These are phyloP conservation scores for Drosophila ficusphila DNA, from an alignment of 1,140 invertebrate genomes.

Conservation along the genomic window DNA sequence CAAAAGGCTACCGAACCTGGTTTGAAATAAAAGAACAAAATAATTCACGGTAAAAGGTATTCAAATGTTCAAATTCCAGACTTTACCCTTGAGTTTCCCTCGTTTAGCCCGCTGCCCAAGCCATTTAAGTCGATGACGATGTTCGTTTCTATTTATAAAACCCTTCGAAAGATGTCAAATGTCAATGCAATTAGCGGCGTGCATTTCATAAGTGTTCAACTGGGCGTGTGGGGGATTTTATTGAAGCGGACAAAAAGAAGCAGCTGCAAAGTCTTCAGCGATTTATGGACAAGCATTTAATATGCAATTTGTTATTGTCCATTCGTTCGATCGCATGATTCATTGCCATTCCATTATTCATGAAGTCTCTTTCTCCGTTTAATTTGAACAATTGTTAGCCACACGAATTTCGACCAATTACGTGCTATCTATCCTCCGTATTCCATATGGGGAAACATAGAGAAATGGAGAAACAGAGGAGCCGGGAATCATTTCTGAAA, in stretches of 20 bases:
- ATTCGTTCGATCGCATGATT: conserved; percentile 42
- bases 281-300: conserved; percentile 51
- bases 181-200: conserved; percentile 65
- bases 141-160: conserved; percentile 26
- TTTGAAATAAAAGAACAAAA: not conserved
- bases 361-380: conserved; percentile 22
- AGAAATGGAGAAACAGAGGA: conserved; percentile 1
- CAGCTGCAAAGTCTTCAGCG: conserved; percentile 5
- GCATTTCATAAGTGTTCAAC: conserved; percentile 11
- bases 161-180: conserved; percentile 54
- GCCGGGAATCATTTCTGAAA: conserved; percentile 36
- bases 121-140: conserved; percentile 35
- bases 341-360: conserved; percentile 44
- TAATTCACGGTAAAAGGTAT: not conserved
- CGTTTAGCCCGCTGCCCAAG: not conserved
- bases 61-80: not conserved
- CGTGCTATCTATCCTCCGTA: not conserved
- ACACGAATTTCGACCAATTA: conserved; percentile 50
- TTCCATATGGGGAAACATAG: not conserved
- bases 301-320: conserved; percentile 62
- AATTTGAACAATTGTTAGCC: conserved; percentile 42
- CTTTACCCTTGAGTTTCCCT: not conserved
- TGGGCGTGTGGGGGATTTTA: conserved; percentile 23
- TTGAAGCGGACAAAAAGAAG: not conserved
- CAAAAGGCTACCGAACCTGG: conserved; percentile 22